Conservation (phyloP, 2,113 vertebrate species). For the Hiodon alosoides region DNA sequence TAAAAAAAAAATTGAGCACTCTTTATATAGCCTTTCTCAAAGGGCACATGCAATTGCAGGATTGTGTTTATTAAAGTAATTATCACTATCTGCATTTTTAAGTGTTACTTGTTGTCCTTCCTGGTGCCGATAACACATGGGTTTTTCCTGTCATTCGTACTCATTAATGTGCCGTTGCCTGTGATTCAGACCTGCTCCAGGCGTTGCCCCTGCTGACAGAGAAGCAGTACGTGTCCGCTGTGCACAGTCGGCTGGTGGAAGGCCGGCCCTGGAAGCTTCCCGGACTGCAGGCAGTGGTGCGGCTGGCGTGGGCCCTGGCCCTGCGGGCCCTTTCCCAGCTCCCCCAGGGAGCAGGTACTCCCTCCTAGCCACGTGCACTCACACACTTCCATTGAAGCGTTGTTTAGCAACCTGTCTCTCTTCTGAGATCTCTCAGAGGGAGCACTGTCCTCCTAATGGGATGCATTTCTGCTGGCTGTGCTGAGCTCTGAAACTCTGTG, state of each 20-base stretch:
- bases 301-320: constrained; percentile 86
- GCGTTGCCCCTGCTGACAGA: constrained; percentile 80
- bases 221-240: constrained; percentile 81
- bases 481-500: not conserved
- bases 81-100: not conserved
- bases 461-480: no score
- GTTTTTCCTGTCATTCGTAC: not conserved
- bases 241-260: constrained; percentile 84
- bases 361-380: not conserved
- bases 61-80: no score
- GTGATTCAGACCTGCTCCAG: constrained; percentile 76
- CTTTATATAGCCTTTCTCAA: no score
- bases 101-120: no score
- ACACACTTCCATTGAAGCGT: not conserved
- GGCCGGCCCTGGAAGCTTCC: constrained; percentile 83
- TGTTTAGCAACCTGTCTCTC: not conserved
- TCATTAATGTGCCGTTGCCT: not conserved
- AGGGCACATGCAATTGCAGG: no score
- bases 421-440: no score
- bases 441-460: no score
- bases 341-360: constrained; percentile 82
- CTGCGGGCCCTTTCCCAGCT: constrained; percentile 86
- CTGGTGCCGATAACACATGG: no score
- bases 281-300: constrained; percentile 84
- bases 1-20: no score